These are phyloP conservation scores for Sakesphorus luctuosus DNA, from an alignment of 2,113 vertebrate species.

Conservation along the genomic window DNA sequence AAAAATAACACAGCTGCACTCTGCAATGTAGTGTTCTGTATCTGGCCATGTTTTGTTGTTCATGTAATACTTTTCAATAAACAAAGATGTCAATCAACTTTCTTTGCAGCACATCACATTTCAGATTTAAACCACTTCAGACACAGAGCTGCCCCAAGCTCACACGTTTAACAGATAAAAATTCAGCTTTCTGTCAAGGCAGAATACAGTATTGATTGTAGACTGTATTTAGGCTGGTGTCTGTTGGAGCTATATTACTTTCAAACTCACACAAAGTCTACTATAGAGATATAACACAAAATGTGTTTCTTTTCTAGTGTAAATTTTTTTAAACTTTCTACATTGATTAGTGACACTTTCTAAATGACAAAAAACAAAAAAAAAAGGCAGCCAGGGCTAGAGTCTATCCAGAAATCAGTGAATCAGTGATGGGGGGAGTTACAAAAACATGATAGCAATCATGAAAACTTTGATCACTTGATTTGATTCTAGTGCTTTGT, in stretches of 20 bases:
- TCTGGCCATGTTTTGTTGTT: slow-evolving; percentile 78
- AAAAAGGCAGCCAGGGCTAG: not conserved
- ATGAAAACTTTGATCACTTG: slow-evolving; percentile 80
- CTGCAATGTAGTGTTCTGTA: slow-evolving; percentile 67
- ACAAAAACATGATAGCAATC: slow-evolving; percentile 70
- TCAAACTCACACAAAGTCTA: slow-evolving; percentile 50
- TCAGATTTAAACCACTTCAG: slow-evolving; percentile 82
- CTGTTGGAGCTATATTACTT: slow-evolving; percentile 72
- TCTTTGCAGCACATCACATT: slow-evolving; percentile 79
- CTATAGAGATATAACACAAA: slow-evolving; percentile 31
- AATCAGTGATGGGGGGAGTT: slow-evolving; percentile 56
- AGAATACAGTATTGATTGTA: slow-evolving; percentile 81
- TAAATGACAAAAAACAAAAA: not conserved
- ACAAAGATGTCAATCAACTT: slow-evolving; percentile 87
- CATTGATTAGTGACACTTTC: slow-evolving; percentile 64
- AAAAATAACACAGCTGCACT: slow-evolving; percentile 79
- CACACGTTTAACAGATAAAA: slow-evolving; percentile 83
- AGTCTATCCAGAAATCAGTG: slow-evolving; percentile 64
- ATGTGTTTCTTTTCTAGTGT: slow-evolving; percentile 32
- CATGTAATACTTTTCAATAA: slow-evolving; percentile 86
- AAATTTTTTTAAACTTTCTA: slow-evolving; percentile 26
- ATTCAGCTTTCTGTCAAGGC: slow-evolving; percentile 82
- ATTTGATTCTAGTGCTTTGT: slow-evolving; percentile 81
- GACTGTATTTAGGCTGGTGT: slow-evolving; percentile 72
- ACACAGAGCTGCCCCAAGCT: slow-evolving; percentile 83